A percentile compares a stretch with the other conserved stretches of the same genome.
phyloP scores from a whole-genome alignment of 2,797 vertebrate species.

The Poecilia gillii region DNA sequence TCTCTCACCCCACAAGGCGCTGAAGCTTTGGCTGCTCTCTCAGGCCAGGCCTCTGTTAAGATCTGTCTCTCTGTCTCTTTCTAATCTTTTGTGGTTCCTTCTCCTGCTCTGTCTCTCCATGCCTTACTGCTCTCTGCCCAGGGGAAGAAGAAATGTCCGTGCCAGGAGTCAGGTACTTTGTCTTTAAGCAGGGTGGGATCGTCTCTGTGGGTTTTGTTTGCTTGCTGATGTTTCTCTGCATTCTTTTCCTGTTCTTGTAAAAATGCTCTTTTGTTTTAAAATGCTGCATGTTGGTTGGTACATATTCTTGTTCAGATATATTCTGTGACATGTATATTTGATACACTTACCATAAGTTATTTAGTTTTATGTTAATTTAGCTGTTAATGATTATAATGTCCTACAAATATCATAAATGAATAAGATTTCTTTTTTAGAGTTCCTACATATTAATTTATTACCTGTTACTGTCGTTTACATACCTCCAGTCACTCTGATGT shows the following conservation, averaged over 20 bases:
- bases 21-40: slow-evolving; percentile 61
- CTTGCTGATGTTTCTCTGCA: slow-evolving; percentile 57
- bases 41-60: slow-evolving; percentile 47
- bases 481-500: slow-evolving; percentile 18
- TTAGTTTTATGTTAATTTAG: not conserved
- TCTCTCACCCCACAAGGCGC: slow-evolving; percentile 51
- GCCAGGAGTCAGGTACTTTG: slow-evolving; percentile 94
- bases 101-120: slow-evolving; percentile 84
- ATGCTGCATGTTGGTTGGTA: slow-evolving; percentile 12
- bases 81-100: slow-evolving; percentile 88
- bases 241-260: slow-evolving; percentile 42
- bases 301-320: slow-evolving; percentile 26
- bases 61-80: slow-evolving; percentile 65
- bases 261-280: slow-evolving; percentile 5
- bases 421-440: slow-evolving; percentile 22
- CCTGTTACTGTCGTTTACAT: slow-evolving; percentile 17
- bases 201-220: slow-evolving; percentile 45
- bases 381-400: slow-evolving; percentile 17
- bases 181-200: slow-evolving; percentile 58
- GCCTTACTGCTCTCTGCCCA: slow-evolving; percentile 89
- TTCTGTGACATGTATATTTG: slow-evolving; percentile 12
- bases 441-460: slow-evolving; percentile 15
- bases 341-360: slow-evolving; percentile 13
- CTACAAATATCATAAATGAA: not conserved
- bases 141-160: slow-evolving; percentile 97